Evolutionary conservation across 2,888 invertebrate species (phyloP).

Genomic region (Germaria angustata): DNA sequence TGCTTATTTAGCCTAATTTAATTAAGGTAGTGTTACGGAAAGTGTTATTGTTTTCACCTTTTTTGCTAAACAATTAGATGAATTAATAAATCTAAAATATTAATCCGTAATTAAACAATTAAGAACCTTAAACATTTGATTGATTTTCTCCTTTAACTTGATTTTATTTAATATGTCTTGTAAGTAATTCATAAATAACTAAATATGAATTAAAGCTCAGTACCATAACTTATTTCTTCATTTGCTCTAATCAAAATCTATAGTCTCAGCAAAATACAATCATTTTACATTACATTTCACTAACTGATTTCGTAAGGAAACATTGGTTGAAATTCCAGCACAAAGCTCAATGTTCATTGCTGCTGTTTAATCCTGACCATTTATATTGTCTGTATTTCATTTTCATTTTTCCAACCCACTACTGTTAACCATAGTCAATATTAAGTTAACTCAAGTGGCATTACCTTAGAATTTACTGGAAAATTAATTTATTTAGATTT

Average conservation of each 20-base stretch:
- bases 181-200: background rate
- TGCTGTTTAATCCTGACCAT: conserved; percentile 1
- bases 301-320: background rate
- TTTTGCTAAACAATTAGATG: background rate
- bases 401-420: conserved; percentile 27
- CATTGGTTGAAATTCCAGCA: background rate
- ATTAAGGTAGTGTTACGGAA: too few species aligned
- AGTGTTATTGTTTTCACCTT: background rate
- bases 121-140: too few species aligned
- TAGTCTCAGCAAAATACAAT: background rate
- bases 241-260: background rate
- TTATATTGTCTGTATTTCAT: conserved; percentile 11
- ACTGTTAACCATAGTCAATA: conserved; percentile 25
- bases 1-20: too few species aligned
- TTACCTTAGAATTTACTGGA: conserved; percentile 26
- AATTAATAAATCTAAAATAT: too few species aligned
- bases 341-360: background rate
- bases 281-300: too few species aligned
- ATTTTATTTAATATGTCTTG: too few species aligned
- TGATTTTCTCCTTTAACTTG: too few species aligned
- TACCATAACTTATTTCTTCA: background rate
- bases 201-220: background rate
- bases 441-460: conserved; percentile 36
- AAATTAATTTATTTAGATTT: conserved; percentile 46
- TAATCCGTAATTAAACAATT: too few species aligned